These are phyloP conservation scores for Yponomeuta plumbellus DNA, from an alignment of 2,888 invertebrate genomes.

Conservation along the genomic window DNA sequence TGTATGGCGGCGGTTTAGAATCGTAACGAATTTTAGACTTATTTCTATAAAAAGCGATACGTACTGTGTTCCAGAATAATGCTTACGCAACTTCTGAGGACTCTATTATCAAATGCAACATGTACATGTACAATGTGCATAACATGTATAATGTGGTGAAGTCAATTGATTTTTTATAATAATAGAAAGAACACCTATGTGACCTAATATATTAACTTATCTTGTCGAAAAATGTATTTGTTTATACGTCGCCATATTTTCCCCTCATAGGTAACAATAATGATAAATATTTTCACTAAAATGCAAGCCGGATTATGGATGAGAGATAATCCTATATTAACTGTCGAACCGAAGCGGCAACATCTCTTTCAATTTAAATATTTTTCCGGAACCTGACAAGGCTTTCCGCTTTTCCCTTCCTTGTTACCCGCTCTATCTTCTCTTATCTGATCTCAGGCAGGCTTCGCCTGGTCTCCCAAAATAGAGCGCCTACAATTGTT, in stretches of 20 bases:
- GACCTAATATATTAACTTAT: neutral
- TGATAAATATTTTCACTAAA: neutral
- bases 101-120: too few species aligned
- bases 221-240: neutral
- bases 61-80: too few species aligned
- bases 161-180: too few species aligned
- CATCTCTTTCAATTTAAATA: conserved; percentile 1
- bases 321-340: neutral
- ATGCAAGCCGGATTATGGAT: neutral
- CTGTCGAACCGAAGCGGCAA: neutral
- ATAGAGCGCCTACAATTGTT: too few species aligned
- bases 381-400: neutral
- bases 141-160: too few species aligned
- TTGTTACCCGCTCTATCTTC: neutral
- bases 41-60: too few species aligned
- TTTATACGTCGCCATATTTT: neutral
- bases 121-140: too few species aligned
- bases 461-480: too few species aligned
- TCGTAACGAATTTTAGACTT: too few species aligned
- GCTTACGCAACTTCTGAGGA: too few species aligned
- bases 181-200: too few species aligned
- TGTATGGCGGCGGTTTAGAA: too few species aligned
- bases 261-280: neutral
- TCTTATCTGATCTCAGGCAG: neutral
- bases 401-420: neutral